Evolutionary conservation across 2,888 invertebrate genomes (phyloP).

Genomic region (Trachelus stipa): DNA sequence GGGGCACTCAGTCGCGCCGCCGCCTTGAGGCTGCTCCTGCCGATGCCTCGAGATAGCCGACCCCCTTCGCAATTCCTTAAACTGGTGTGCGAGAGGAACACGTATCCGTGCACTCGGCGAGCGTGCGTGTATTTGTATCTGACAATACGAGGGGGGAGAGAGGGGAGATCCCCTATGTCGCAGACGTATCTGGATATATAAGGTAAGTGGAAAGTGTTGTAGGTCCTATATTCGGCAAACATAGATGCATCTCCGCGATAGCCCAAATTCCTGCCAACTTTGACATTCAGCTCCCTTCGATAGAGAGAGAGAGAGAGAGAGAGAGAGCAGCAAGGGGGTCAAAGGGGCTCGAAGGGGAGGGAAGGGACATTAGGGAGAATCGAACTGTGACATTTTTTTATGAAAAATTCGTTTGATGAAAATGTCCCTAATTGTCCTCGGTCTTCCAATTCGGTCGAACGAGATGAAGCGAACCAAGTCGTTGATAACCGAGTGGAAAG

Average conservation of each 20-base stretch:
- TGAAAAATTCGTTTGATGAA: no score
- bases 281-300: no score
- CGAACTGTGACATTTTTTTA: no score
- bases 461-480: neutral
- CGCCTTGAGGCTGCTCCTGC: constrained; percentile 46
- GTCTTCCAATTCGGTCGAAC: neutral
- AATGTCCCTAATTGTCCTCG: neutral
- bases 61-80: constrained; percentile 29
- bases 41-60: constrained; percentile 24
- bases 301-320: no score
- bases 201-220: constrained; percentile 58
- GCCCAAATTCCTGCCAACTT: constrained; percentile 24
- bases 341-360: no score
- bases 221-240: constrained; percentile 43
- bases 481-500: neutral
- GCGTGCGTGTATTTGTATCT: neutral
- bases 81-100: constrained; percentile 5
- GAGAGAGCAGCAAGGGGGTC: no score
- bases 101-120: no score
- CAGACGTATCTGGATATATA: constrained; percentile 20
- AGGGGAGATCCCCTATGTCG: constrained; percentile 7
- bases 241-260: constrained; percentile 31
- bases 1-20: constrained; percentile 44
- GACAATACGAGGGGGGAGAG: constrained; percentile 17
- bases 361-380: no score